Evolutionary conservation across 30 jellyfish, hydroid and myxozoan genomes (phyloP).

Genomic region (Nemopilema nomurai): DNA sequence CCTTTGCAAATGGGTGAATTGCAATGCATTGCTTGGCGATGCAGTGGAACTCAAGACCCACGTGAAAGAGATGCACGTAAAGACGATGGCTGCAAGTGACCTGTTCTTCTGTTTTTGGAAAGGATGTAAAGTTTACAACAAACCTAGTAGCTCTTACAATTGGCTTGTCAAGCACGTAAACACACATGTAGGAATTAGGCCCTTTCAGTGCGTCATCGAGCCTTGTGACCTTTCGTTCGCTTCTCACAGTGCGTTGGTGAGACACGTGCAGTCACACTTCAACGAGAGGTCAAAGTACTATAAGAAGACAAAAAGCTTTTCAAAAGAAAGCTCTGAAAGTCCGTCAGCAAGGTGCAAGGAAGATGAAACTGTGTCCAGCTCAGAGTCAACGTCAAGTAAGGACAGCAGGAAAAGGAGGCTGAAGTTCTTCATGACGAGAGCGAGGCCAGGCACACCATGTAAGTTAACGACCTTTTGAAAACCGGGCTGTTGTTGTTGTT

Average conservation of each 20-base stretch:
- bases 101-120: conserved; percentile 87
- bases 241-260: conserved; percentile 81
- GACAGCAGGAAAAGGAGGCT: conserved; percentile 11
- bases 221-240: conserved; percentile 89
- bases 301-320: conserved; percentile 21
- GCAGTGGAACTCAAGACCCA: conserved; percentile 73
- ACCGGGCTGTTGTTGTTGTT: no score
- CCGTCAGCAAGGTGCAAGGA: conserved; percentile 6
- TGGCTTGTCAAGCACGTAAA: conserved; percentile 88
- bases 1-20: conserved; percentile 79
- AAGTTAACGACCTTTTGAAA: neutral
- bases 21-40: conserved; percentile 46
- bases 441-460: conserved; percentile 30
- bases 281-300: conserved; percentile 62
- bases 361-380: conserved; percentile 38
- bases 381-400: conserved; percentile 32
- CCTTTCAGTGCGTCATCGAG: conserved; percentile 85
- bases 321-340: conserved; percentile 4
- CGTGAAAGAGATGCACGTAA: conserved; percentile 73
- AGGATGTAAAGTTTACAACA: conserved; percentile 81
- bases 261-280: conserved; percentile 96
- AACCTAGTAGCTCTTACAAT: conserved; percentile 85
- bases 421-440: conserved; percentile 32
- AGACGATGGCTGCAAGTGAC: conserved; percentile 66
- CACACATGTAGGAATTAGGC: conserved; percentile 81